Percentiles rank a stretch among this genome's conserved stretches.
These are phyloP conservation scores for Chamaedrilus cognettii DNA, from an alignment of 2,888 invertebrate species.

Conservation along the genomic window DNA sequence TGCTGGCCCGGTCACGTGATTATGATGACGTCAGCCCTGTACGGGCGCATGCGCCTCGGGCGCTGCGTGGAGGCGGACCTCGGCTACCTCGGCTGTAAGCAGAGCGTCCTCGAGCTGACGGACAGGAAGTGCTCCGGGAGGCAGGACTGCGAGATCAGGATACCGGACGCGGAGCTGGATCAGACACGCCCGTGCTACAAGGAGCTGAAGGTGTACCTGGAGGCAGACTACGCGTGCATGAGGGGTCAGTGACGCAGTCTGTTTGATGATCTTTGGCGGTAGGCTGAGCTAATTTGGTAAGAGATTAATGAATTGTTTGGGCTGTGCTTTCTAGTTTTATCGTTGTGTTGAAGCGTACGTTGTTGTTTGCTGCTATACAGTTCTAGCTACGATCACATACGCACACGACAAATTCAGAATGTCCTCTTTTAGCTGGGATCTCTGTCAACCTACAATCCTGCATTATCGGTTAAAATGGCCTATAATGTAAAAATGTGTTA, in stretches of 20 bases:
- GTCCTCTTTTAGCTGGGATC: too few relatives aligned
- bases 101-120: slow-evolving; percentile 23
- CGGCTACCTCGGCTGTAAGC: slow-evolving; percentile 26
- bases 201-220: slow-evolving; percentile 30
- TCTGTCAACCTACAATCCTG: too few relatives aligned
- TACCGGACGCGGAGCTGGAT: slow-evolving; percentile 25
- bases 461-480: too few relatives aligned
- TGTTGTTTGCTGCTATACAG: too few relatives aligned
- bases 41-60: slow-evolving; percentile 28
- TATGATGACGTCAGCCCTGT: slow-evolving; percentile 16
- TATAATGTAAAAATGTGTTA: too few relatives aligned
- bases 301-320: too few relatives aligned
- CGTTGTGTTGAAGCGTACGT: too few relatives aligned
- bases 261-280: too few relatives aligned
- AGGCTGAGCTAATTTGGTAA: too few relatives aligned
- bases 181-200: slow-evolving; percentile 26
- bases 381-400: too few relatives aligned
- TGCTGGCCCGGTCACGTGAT: slow-evolving; percentile 25
- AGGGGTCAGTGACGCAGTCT: slow-evolving; percentile 20
- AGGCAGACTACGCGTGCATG: slow-evolving; percentile 22
- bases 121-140: slow-evolving; percentile 26
- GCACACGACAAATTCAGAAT: too few relatives aligned
- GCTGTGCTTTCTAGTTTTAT: too few relatives aligned
- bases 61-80: slow-evolving; percentile 28
- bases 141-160: slow-evolving; percentile 21